A percentile compares a stretch with the other conserved stretches of the same genome.
Conservation (phyloP, 2,797 vertebrate genomes). For the Sternarchorhynchus goeldii region DNA sequence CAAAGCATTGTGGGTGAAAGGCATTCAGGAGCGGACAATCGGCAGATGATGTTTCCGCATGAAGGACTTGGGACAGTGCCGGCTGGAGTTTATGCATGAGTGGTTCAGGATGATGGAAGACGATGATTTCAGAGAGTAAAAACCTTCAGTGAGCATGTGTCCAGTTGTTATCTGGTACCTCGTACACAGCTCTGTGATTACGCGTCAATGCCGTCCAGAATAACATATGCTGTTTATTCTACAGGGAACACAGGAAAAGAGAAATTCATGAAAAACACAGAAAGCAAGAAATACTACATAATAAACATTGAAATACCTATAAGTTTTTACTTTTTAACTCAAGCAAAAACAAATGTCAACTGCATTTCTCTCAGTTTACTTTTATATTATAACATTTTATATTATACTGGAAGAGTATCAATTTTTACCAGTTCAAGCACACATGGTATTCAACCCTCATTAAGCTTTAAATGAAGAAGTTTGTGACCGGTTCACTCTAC, state of each 20-base stretch:
- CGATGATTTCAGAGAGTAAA: slow-evolving; percentile 6
- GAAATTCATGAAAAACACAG: too few species aligned
- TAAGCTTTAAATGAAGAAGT: background rate
- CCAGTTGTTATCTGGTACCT: background rate
- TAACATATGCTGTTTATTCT: too few species aligned
- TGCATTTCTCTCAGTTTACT: too few species aligned
- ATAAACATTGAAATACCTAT: too few species aligned
- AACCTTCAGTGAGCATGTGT: background rate
- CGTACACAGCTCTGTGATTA: too few species aligned
- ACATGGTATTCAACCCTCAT: too few species aligned
- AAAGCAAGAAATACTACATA: too few species aligned
- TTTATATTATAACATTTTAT: too few species aligned
- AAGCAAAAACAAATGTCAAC: background rate
- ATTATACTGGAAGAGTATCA: too few species aligned
- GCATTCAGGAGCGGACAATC: slow-evolving; percentile 26
- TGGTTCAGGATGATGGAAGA: slow-evolving; percentile 2
- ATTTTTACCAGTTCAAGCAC: too few species aligned
- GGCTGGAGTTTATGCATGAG: slow-evolving; percentile 23
- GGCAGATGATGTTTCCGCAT: slow-evolving; percentile 4
- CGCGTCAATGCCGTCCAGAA: too few species aligned
- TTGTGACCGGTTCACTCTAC: background rate
- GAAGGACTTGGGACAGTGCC: slow-evolving; percentile 1
- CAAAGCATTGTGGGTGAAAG: slow-evolving; percentile 37
- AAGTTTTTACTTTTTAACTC: background rate
- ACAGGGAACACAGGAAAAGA: too few species aligned